Conservation (phyloP, 2,113 vertebrate genomes). For the Haemorhous mexicanus region DNA sequence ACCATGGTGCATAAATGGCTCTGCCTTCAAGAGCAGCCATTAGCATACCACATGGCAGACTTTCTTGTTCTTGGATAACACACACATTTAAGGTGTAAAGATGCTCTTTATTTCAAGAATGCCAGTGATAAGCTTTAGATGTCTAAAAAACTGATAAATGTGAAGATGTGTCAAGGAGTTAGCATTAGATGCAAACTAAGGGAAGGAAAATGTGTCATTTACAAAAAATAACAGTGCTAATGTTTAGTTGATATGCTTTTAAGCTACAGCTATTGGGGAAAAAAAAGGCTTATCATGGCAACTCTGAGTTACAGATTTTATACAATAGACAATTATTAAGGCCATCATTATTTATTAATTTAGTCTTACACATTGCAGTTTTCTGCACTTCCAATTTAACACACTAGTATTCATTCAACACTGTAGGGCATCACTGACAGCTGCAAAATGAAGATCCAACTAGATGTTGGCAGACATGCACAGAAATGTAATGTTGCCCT, state of each 20-base stretch:
- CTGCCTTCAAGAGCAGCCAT: not conserved
- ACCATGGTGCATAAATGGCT: not conserved
- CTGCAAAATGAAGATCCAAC: constrained; percentile 60
- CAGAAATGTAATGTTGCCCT: constrained; percentile 49
- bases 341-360: constrained; percentile 44
- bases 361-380: constrained; percentile 49
- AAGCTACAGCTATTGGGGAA: not conserved
- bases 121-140: not conserved
- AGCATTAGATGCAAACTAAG: not conserved
- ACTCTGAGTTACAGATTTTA: not conserved
- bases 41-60: not conserved
- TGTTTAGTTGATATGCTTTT: not conserved
- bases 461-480: constrained; percentile 51
- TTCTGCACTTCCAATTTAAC: constrained; percentile 68
- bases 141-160: not conserved
- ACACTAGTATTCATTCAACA: constrained; percentile 64
- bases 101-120: not conserved
- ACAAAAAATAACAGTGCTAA: not conserved
- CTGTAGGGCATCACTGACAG: constrained; percentile 57
- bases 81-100: not conserved
- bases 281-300: not conserved
- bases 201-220: not conserved
- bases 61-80: not conserved
- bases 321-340: not conserved
- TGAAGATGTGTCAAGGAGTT: not conserved